Conservation (phyloP, 2,797 vertebrate species). For the Ceryle rudis region DNA sequence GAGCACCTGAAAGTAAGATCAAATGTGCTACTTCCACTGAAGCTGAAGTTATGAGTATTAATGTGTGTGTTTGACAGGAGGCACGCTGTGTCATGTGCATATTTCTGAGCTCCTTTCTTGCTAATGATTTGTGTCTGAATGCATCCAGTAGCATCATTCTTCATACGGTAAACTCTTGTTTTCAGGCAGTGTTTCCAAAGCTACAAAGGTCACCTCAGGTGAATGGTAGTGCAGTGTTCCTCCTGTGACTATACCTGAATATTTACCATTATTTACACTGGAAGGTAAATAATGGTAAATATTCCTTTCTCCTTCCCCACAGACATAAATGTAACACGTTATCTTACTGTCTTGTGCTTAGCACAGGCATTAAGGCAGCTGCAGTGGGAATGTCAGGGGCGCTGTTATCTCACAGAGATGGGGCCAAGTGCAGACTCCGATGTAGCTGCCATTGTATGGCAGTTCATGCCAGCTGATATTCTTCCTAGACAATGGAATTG, state of each 20-base stretch:
- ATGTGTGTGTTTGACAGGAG: not conserved
- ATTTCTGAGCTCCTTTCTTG: not conserved
- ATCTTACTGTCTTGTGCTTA: not conserved
- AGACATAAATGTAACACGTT: not conserved
- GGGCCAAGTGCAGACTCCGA: not conserved
- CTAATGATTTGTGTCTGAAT: not conserved
- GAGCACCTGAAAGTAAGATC: conserved; percentile 85
- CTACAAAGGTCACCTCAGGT: not conserved
- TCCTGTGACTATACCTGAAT: not conserved
- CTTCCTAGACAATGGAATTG: not conserved
- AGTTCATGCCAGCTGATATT: not conserved
- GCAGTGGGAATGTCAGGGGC: not conserved
- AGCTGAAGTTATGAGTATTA: not conserved
- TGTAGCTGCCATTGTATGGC: not conserved
- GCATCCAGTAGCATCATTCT: not conserved
- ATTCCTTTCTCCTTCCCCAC: not conserved
- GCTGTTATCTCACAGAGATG: not conserved
- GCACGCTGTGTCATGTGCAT: accelerated
- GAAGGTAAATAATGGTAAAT: no score
- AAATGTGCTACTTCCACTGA: not conserved
- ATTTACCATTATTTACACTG: not conserved
- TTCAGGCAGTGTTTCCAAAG: not conserved
- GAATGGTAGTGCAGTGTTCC: not conserved
- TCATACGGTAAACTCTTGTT: not conserved
- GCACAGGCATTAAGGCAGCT: not conserved